Conservation (phyloP, 2,888 invertebrate species). For the Orthosia cruda region DNA sequence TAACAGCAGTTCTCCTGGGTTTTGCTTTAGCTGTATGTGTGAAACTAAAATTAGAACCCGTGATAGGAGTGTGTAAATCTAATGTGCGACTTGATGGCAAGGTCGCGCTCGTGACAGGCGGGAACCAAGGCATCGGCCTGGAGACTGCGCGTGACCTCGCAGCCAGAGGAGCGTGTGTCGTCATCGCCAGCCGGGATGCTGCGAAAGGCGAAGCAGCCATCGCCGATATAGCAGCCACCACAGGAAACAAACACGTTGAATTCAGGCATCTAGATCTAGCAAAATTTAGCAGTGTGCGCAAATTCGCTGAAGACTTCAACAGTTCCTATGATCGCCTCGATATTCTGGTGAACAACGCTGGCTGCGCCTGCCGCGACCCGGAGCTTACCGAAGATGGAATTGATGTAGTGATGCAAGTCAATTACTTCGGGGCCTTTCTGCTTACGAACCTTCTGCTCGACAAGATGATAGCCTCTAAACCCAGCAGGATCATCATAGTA, state of each 20-base stretch:
- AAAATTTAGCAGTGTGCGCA: constrained; percentile 89
- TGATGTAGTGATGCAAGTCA: constrained; percentile 93
- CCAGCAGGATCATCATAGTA: constrained; percentile 87
- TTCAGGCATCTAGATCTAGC: constrained; percentile 90
- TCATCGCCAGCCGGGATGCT: constrained; percentile 95
- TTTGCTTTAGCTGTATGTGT: not conserved
- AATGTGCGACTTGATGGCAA: constrained; percentile 88
- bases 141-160: constrained; percentile 95
- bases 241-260: constrained; percentile 94
- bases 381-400: constrained; percentile 92
- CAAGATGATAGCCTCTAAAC: constrained; percentile 82
- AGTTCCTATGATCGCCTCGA: constrained; percentile 89
- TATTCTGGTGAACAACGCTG: constrained; percentile 93
- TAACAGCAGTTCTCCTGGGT: not conserved
- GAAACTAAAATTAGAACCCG: not conserved
- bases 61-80: constrained; percentile 79
- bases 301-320: constrained; percentile 92
- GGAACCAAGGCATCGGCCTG: constrained; percentile 96
- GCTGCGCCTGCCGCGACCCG: constrained; percentile 80
- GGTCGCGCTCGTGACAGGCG: constrained; percentile 95
- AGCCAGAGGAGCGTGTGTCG: constrained; percentile 93
- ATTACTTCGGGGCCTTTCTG: constrained; percentile 94
- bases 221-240: constrained; percentile 93
- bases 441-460: constrained; percentile 93
- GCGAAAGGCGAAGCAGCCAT: constrained; percentile 93